Evolutionary conservation across 2,113 vertebrate genomes (phyloP).

Genomic region (Diadophis punctatus): DNA sequence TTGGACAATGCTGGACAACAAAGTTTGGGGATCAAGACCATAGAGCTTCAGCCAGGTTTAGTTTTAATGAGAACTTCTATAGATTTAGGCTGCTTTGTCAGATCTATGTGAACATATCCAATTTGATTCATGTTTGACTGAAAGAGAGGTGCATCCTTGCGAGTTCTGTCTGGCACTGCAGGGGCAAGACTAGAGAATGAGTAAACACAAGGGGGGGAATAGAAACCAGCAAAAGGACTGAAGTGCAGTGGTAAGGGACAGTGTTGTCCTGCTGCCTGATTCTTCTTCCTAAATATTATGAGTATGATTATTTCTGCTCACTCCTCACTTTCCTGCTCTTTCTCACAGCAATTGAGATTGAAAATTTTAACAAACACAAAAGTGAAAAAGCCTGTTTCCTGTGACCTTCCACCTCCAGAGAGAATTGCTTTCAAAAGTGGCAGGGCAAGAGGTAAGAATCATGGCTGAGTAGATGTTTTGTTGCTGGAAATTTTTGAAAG

Average conservation of each 20-base stretch:
- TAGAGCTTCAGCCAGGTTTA: background rate
- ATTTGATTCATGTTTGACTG: background rate
- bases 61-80: background rate
- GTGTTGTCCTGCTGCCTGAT: background rate
- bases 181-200: background rate
- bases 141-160: background rate
- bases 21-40: background rate
- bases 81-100: background rate
- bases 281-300: background rate
- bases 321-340: background rate
- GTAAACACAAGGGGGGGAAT: background rate
- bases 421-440: background rate
- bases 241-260: background rate
- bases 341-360: conserved; percentile 45
- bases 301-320: background rate
- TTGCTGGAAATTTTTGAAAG: background rate
- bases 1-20: background rate
- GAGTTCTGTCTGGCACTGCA: background rate
- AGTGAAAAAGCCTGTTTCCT: conserved; percentile 62
- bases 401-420: background rate
- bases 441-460: conserved; percentile 5
- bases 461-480: background rate
- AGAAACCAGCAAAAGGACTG: background rate
- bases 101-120: background rate
- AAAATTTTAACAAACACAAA: conserved; percentile 62